Evolutionary conservation across 2,888 invertebrate genomes (phyloP).

Genomic region (Euplexia lucipara): DNA sequence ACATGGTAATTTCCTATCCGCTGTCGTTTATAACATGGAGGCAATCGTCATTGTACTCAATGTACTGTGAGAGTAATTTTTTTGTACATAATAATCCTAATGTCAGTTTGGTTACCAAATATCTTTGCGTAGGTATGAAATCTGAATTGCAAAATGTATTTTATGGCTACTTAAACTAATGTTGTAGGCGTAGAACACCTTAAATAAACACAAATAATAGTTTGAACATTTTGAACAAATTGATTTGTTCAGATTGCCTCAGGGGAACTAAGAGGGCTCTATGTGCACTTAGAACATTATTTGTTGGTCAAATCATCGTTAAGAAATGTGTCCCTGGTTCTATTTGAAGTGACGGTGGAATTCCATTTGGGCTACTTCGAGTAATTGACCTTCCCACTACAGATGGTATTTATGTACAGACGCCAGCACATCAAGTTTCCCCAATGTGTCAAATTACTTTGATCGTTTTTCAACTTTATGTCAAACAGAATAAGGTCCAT

Average conservation of each 20-base stretch:
- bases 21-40: conserved; percentile 12
- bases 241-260: conserved; percentile 35
- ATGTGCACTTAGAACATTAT: conserved; percentile 2
- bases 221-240: conserved; percentile 27
- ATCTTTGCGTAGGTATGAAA: conserved; percentile 41
- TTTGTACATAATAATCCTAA: conserved; percentile 51
- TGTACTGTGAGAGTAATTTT: conserved; percentile 56
- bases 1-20: background rate
- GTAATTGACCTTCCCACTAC: conserved; percentile 23
- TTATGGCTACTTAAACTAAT: conserved; percentile 50
- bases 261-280: conserved; percentile 17
- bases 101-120: conserved; percentile 53
- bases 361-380: conserved; percentile 6
- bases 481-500: no score
- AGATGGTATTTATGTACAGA: no score
- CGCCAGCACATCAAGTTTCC: no score
- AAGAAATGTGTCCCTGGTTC: conserved; percentile 20
- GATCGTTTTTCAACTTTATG: no score
- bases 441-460: no score
- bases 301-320: conserved; percentile 26
- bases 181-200: conserved; percentile 41
- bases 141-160: conserved; percentile 57
- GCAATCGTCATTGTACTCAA: conserved; percentile 25
- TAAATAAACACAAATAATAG: conserved; percentile 37
- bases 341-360: conserved; percentile 28